phyloP scores from a whole-genome alignment of 2,888 invertebrate genomes.

The Acanthosepion esculentum region DNA sequence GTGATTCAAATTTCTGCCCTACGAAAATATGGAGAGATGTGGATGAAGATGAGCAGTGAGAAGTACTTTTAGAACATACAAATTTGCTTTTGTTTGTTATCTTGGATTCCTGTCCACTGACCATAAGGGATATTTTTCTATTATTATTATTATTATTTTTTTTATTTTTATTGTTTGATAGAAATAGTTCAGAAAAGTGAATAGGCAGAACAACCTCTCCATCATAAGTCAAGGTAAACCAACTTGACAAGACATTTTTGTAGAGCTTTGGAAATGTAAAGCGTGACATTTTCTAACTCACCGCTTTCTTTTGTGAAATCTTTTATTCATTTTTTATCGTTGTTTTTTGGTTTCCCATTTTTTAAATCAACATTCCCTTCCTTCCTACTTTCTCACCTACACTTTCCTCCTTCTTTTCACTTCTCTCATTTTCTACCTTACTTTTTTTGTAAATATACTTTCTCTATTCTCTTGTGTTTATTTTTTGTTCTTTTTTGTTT shows the following conservation, averaged over 20 bases:
- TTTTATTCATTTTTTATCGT: not conserved
- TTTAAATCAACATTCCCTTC: not conserved
- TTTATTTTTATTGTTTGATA: too few species aligned
- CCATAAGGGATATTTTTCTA: not conserved
- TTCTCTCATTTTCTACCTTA: not conserved
- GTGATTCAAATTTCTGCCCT: not conserved
- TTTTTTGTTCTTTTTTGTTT: not conserved
- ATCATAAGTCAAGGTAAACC: not conserved
- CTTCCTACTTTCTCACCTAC: not conserved
- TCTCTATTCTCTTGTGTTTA: not conserved
- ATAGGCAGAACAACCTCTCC: not conserved
- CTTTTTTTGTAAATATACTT: not conserved
- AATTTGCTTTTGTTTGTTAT: not conserved
- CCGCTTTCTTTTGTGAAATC: not conserved
- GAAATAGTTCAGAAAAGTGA: too few species aligned
- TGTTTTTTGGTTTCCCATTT: not conserved
- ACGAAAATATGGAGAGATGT: not conserved
- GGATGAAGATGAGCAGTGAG: not conserved
- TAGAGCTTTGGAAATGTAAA: not conserved
- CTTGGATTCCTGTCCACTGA: not conserved
- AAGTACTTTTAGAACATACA: not conserved
- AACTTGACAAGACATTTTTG: conserved; percentile 33
- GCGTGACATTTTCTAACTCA: not conserved
- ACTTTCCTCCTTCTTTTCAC: not conserved
- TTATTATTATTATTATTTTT: not conserved